phyloP scores from a whole-genome alignment of 30 jellyfish, hydroid and myxozoan genomes.

The Nemopilema nomurai region DNA sequence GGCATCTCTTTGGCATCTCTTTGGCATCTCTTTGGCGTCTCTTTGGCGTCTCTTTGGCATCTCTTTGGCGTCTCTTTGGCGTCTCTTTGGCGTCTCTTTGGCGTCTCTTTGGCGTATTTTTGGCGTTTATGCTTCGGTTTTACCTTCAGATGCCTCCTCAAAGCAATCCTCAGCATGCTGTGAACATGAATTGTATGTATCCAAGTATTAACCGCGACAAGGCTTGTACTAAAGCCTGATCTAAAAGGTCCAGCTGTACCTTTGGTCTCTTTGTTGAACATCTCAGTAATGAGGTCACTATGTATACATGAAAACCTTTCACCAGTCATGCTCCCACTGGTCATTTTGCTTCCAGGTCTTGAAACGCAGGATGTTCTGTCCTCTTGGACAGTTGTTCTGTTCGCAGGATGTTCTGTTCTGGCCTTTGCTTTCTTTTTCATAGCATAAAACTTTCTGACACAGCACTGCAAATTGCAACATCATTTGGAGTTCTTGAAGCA shows the following conservation, averaged over 20 bases:
- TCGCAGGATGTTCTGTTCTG: conserved; percentile 35
- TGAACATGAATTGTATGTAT: conserved; percentile 52
- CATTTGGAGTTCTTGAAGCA: too few species aligned
- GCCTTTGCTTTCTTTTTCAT: conserved; percentile 25
- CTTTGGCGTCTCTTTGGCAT: not conserved
- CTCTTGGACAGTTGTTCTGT: not conserved
- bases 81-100: not conserved
- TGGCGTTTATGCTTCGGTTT: conserved; percentile 19
- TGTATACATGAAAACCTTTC: conserved; percentile 48
- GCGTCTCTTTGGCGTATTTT: too few species aligned
- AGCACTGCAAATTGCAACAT: not conserved
- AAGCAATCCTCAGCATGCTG: conserved; percentile 28
- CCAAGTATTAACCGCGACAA: conserved; percentile 47
- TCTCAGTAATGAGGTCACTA: conserved; percentile 59
- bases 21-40: conserved; percentile 2
- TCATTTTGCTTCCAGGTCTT: conserved; percentile 29
- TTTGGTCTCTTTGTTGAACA: conserved; percentile 51
- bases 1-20: conserved; percentile 7
- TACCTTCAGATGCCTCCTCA: conserved; percentile 13
- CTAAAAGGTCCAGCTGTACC: conserved; percentile 65
- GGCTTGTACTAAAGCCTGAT: conserved; percentile 38
- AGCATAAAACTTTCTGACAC: not conserved
- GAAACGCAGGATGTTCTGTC: conserved; percentile 50
- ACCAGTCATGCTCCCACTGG: conserved; percentile 33
- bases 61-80: conserved; percentile 18